phyloP scores from a whole-genome alignment of 2,888 invertebrate genomes.

The Fragum sueziense region DNA sequence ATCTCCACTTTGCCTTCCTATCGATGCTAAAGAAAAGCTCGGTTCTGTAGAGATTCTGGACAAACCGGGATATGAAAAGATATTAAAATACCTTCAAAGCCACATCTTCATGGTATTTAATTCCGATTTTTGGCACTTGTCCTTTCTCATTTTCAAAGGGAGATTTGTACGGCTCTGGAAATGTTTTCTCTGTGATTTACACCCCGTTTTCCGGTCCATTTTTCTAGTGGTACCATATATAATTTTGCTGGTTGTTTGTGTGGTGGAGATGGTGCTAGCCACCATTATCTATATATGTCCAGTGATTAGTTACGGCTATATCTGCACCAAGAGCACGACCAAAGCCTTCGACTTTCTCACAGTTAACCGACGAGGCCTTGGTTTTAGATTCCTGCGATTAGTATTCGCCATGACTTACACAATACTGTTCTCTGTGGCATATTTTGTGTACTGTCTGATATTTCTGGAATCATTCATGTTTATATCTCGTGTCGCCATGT shows the following conservation, averaged over 20 bases:
- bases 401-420: background rate
- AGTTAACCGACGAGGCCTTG: background rate
- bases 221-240: background rate
- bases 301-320: background rate
- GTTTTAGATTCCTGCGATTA: background rate
- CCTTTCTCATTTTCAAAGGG: background rate
- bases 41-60: background rate
- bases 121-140: conserved; percentile 4
- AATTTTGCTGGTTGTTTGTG: background rate
- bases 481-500: conserved; percentile 5
- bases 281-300: background rate
- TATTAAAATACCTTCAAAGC: background rate
- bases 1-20: conserved; percentile 7
- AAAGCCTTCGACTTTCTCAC: background rate
- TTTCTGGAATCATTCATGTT: conserved; percentile 23
- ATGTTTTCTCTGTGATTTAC: background rate
- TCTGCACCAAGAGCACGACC: background rate
- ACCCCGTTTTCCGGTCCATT: background rate
- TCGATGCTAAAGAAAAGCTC: background rate
- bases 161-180: background rate
- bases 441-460: conserved; percentile 4
- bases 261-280: background rate
- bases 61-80: background rate
- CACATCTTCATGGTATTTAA: conserved; percentile 13
- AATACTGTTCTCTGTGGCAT: background rate